Evolutionary conservation across 2,113 vertebrate genomes (phyloP), one percentile per base, ranked within the genome.

Genomic region (Halcyon senegalensis): DNA sequence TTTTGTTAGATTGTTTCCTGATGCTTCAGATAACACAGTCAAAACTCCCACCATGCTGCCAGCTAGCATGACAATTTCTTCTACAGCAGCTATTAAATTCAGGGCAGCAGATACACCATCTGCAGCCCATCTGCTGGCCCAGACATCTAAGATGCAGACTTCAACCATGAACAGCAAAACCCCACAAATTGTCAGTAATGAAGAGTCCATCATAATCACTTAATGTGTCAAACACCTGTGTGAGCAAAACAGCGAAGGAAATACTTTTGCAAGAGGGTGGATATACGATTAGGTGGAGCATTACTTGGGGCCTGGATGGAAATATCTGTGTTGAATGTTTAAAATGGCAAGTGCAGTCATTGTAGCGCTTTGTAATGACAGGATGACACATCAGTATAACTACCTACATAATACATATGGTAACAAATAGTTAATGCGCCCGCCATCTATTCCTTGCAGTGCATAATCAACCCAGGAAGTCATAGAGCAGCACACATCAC

Each of bases 111-210:
- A 55, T 87, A 53, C 53, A 55, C 89, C 78, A 93, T 92, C 84
- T 92, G 82, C 48, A 93, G 76, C 73, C 77, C 89, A 92, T 95
- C 94, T 96, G 96, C 80, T 84, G 90, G 41, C 83, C 80, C n/a
- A 90, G 84, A 87, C 79, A 39, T 76, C 78, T 92, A 86, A 96
- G 90, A 75, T 1, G 11, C 68, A 86, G 43, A n/a, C 50, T 84
- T 87, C 85, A 94, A 46, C 73, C 50, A 76, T 37, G 63, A 92
- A 51, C 51, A 91, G 73, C 48, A 70, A 90, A 77, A 59, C 59
- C 20, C 16, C 46, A 60, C 82, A 96, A 96, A 95, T 41, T 94
- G 70, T 80, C 95, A 87, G 58, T 93, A 93, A 94, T 90, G 92
- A 95, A 89, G 56, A 93, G 80, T 73, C 80, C 62, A 89, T 96